These are phyloP conservation scores for Bimastos eiseni DNA, from an alignment of 2,888 invertebrate species.

Conservation along the genomic window DNA sequence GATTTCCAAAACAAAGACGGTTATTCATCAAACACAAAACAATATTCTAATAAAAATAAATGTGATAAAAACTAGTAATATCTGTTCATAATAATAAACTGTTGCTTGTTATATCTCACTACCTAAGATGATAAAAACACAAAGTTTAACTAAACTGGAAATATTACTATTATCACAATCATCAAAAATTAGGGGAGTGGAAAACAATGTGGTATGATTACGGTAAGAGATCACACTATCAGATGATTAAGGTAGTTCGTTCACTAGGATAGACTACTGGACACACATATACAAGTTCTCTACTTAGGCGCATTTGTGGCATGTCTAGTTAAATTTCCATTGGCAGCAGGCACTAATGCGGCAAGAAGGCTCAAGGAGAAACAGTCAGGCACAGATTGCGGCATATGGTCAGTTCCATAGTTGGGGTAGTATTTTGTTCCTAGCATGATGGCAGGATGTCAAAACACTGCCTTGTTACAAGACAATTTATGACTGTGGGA, in stretches of 20 bases:
- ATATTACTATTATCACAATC: not conserved
- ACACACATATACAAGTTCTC: not conserved
- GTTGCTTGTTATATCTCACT: not conserved
- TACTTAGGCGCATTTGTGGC: too few relatives aligned
- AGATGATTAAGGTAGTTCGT: not conserved
- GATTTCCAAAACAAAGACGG: not conserved
- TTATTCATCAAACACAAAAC: not conserved
- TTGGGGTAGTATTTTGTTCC: too few relatives aligned
- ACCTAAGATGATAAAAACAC: not conserved
- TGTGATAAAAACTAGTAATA: not conserved
- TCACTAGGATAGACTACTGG: not conserved
- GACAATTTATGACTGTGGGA: not conserved
- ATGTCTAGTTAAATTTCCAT: not conserved
- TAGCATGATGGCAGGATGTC: not conserved
- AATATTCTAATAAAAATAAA: not conserved
- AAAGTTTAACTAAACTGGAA: not conserved
- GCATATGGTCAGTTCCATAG: not conserved
- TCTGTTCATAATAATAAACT: not conserved
- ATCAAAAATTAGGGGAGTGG: not conserved
- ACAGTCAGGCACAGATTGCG: not conserved
- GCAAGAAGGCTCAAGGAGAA: not conserved
- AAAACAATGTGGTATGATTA: not conserved
- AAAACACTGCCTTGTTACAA: not conserved
- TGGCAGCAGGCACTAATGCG: not conserved
- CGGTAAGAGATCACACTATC: not conserved